Evolutionary conservation across 1,140 invertebrate genomes (phyloP).

Genomic region (Cyclina sinensis): DNA sequence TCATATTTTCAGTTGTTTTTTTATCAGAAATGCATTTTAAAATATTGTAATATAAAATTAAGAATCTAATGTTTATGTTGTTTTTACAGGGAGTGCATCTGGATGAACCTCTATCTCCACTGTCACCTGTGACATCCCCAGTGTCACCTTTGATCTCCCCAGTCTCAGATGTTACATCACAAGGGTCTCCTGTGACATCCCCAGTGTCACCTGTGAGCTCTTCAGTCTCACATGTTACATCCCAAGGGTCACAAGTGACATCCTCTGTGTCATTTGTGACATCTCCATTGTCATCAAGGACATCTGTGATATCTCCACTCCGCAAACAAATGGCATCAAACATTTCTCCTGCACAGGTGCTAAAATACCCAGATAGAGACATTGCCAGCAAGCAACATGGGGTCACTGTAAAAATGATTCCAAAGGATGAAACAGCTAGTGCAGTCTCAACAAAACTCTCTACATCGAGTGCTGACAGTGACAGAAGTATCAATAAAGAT

Average conservation of each 20-base stretch:
- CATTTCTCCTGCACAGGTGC: neutral
- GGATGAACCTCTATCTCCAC: neutral
- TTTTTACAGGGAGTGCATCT: constrained; percentile 37
- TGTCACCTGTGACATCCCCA: neutral
- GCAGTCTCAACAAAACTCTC: neutral
- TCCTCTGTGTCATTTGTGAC: too few relatives aligned
- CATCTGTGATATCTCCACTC: too few relatives aligned
- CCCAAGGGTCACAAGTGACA: neutral
- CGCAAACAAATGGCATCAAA: too few relatives aligned
- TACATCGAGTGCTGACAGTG: too few relatives aligned
- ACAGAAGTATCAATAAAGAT: neutral
- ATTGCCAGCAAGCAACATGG: constrained; percentile 20
- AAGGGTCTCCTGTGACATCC: neutral
- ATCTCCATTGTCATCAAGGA: too few relatives aligned
- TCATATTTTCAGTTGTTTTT: too few relatives aligned
- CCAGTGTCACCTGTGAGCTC: neutral
- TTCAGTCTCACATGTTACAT: neutral
- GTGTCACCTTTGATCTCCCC: neutral
- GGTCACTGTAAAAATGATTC: constrained; percentile 27
- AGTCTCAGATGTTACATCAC: too few relatives aligned
- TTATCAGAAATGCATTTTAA: too few relatives aligned
- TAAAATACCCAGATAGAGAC: neutral
- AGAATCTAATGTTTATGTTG: too few relatives aligned
- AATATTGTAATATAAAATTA: too few relatives aligned
- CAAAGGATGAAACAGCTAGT: neutral